Conservation (phyloP, 2,113 vertebrate species). For the Hemiscyllium ocellatum region DNA sequence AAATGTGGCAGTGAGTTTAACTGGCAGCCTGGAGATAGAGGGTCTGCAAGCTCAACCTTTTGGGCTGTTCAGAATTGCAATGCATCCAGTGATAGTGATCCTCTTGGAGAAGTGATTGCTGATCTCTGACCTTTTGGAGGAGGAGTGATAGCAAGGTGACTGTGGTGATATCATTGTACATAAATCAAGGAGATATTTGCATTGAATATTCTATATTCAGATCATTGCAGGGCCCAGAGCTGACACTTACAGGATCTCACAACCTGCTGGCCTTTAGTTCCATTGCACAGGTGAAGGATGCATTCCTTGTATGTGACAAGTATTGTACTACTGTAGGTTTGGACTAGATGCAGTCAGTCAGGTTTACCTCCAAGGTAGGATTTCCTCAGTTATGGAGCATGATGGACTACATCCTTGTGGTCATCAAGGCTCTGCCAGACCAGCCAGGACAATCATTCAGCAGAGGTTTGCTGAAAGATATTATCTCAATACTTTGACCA, state of each 20-base stretch:
- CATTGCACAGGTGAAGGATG: not conserved
- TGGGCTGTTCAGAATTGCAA: not conserved
- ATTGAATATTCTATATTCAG: not conserved
- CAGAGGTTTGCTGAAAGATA: not conserved
- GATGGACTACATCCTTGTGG: not conserved
- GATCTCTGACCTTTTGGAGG: not conserved
- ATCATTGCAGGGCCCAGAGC: not conserved
- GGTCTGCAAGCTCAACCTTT: not conserved
- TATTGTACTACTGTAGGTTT: not conserved
- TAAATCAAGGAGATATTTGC: not conserved
- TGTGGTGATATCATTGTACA: not conserved
- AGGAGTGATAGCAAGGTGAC: not conserved
- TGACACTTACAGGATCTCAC: not conserved
- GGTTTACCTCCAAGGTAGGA: not conserved
- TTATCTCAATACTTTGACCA: not conserved
- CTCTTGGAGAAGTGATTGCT: not conserved
- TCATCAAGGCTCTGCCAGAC: not conserved
- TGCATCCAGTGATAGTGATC: not conserved
- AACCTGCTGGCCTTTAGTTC: not conserved
- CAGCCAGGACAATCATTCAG: not conserved
- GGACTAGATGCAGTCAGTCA: not conserved
- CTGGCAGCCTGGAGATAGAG: not conserved
- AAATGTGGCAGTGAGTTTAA: not conserved
- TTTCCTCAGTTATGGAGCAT: not conserved
- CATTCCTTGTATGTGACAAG: too few species aligned